Evolutionary conservation across 2,888 invertebrate species (phyloP).

Genomic region (Nasonovia ribisnigri): DNA sequence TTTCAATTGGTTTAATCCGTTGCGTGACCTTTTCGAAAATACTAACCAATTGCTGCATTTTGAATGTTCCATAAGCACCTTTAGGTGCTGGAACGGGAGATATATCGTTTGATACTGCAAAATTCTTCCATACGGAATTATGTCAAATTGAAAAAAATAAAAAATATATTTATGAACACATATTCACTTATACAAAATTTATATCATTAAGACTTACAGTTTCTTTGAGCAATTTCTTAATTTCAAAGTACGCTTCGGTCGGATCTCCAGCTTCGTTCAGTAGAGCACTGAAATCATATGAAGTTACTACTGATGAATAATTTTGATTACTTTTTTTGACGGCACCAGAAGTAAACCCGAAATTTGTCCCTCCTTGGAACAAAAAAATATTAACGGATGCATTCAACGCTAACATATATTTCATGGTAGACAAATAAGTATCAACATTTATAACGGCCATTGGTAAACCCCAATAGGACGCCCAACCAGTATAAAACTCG

Average conservation of each 20-base stretch:
- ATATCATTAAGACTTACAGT: constrained; percentile 52
- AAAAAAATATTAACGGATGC: constrained; percentile 89
- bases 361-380: constrained; percentile 92
- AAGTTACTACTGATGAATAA: constrained; percentile 81
- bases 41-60: constrained; percentile 72
- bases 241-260: constrained; percentile 83
- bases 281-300: constrained; percentile 94
- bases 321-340: constrained; percentile 69
- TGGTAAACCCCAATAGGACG: constrained; percentile 86
- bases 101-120: constrained; percentile 71
- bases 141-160: neutral
- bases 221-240: constrained; percentile 77
- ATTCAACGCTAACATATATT: constrained; percentile 73
- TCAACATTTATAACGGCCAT: constrained; percentile 74
- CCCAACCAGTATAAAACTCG: constrained; percentile 93
- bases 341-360: constrained; percentile 76
- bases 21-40: constrained; percentile 67
- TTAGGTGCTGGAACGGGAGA: constrained; percentile 76
- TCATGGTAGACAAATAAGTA: constrained; percentile 73
- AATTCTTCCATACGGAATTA: constrained; percentile 55
- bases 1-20: constrained; percentile 38
- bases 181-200: neutral
- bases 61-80: constrained; percentile 76
- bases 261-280: constrained; percentile 90
- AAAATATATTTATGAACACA: neutral